Percentiles rank a stretch among this genome's conserved stretches.
phyloP scores from a whole-genome alignment of 2,797 vertebrate genomes.

The Hylomyscus alleni region DNA sequence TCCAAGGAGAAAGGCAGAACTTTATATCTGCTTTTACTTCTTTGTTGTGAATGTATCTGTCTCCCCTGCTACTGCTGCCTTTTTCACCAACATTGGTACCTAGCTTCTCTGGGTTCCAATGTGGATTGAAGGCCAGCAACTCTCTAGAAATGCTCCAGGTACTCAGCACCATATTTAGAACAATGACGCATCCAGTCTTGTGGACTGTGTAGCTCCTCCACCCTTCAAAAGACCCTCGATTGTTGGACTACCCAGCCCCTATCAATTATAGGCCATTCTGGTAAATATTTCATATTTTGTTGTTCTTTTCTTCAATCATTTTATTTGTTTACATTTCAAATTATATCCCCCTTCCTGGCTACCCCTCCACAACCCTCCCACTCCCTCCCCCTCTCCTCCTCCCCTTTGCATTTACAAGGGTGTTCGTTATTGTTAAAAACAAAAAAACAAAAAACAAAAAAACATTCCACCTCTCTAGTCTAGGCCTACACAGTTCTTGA shows the following conservation, averaged over 20 bases:
- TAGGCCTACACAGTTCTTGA: not conserved
- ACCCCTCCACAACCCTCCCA: not conserved
- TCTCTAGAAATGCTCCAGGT: not conserved
- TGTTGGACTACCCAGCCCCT: not conserved
- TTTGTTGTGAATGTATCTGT: not conserved
- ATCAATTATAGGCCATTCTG: not conserved
- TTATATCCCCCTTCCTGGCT: not conserved
- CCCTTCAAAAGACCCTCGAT: not conserved
- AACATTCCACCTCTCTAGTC: not conserved
- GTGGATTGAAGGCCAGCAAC: not conserved
- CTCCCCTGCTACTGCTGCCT: not conserved
- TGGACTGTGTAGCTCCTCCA: not conserved
- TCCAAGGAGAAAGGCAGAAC: not conserved
- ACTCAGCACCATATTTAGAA: not conserved
- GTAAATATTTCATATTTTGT: not conserved
- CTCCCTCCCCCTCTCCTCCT: accelerated
- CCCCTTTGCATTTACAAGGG: not conserved
- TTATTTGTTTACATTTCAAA: not conserved
- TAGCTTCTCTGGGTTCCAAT: not conserved
- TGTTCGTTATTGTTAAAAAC: not conserved
- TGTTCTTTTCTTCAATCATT: not conserved
- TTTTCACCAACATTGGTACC: not conserved
- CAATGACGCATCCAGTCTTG: not conserved
- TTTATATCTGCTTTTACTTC: not conserved
- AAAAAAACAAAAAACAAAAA: not conserved